Percentiles rank a stretch among this genome's conserved stretches.
These are phyloP conservation scores for Eurystomus gularis DNA, from an alignment of 2,113 vertebrate species.

Conservation along the genomic window DNA sequence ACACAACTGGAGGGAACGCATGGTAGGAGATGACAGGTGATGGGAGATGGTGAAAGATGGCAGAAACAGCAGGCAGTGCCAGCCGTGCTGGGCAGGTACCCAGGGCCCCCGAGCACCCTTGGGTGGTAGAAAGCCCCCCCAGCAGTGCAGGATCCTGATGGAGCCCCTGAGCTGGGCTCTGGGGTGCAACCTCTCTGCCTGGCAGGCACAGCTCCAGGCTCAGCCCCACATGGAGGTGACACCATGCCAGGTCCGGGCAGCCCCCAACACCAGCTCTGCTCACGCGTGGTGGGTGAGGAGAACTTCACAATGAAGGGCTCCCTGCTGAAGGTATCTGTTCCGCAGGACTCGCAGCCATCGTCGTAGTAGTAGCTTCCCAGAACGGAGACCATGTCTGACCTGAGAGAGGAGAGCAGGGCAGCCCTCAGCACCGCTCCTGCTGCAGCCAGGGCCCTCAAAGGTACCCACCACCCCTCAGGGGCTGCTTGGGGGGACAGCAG, in stretches of 20 bases:
- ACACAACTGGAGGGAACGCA: rapidly evolving
- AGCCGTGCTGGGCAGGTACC: neutral
- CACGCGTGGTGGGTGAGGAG: conserved; percentile 72
- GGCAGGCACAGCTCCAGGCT: neutral
- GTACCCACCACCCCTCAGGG: neutral
- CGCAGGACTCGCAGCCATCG: conserved; percentile 77
- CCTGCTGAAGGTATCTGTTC: conserved; percentile 81
- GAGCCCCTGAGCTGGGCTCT: neutral
- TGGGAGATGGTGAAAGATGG: neutral
- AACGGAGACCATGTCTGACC: conserved; percentile 78
- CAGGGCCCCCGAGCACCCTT: neutral
- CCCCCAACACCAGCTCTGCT: rapidly evolving
- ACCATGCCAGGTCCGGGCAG: rapidly evolving
- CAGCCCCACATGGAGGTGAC: rapidly evolving
- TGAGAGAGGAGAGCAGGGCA: conserved; percentile 21
- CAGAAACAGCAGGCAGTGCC: neutral
- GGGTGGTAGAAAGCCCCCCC: neutral
- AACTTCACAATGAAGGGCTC: conserved; percentile 91
- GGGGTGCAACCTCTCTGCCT: rapidly evolving
- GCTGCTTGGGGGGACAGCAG: neutral
- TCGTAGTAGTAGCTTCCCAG: conserved; percentile 82
- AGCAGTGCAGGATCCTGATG: neutral
- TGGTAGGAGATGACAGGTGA: neutral
- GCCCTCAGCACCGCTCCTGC: neutral
- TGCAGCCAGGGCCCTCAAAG: neutral